A percentile compares a stretch with the other conserved stretches of the same genome.
phyloP scores from a whole-genome alignment of 2,113 vertebrate species.

The Lophura nycthemera region DNA sequence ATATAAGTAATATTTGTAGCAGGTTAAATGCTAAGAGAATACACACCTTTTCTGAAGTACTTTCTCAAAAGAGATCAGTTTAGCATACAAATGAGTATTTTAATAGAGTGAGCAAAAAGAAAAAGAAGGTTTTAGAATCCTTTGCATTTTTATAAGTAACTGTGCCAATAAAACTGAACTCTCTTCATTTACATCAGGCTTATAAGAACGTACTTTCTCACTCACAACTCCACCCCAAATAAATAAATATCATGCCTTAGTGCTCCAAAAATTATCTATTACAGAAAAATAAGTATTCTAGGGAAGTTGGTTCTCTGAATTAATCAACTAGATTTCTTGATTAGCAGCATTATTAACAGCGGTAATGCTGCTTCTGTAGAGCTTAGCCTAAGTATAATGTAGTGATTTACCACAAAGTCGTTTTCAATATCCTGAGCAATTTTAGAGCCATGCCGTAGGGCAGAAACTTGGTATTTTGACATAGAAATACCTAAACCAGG shows the following conservation, averaged over 20 bases:
- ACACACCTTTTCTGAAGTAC: not conserved
- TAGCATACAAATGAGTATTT: not conserved
- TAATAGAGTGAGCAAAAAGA: not conserved
- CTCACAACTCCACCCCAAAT: not conserved
- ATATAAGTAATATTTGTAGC: not conserved
- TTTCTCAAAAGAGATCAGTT: constrained; percentile 1
- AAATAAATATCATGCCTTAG: not conserved
- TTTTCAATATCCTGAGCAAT: not conserved
- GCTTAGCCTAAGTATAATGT: not conserved
- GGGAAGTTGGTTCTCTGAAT: not conserved
- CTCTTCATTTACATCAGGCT: not conserved
- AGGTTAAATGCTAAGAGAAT: not conserved
- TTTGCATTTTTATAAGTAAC: not conserved
- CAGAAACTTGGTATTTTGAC: not conserved
- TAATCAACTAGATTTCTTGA: not conserved
- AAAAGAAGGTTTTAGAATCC: not conserved
- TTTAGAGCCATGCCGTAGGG: not conserved
- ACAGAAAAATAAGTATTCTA: not conserved
- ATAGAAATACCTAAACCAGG: not conserved
- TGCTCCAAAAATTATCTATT: not conserved
- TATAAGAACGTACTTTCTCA: not conserved
- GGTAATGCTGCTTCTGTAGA: not conserved
- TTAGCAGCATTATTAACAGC: not conserved
- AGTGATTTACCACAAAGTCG: not conserved
- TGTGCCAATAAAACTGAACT: not conserved